Evolutionary conservation across 2,113 vertebrate species (phyloP).

Genomic region (Conger conger): DNA sequence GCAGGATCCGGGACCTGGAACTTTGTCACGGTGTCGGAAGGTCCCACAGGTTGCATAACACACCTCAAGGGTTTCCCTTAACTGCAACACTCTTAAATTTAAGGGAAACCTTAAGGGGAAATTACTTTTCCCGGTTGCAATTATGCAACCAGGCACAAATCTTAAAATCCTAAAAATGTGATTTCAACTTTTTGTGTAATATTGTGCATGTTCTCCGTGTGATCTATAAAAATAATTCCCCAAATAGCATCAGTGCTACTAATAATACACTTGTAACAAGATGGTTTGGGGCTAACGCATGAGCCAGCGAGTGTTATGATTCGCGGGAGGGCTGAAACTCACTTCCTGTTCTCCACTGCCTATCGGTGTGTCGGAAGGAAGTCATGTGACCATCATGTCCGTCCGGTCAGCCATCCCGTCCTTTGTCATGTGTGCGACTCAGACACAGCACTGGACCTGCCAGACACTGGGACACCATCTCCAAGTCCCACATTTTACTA

Average conservation of each 20-base stretch:
- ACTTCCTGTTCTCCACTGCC: slow-evolving; percentile 56
- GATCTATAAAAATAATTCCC: too few species aligned
- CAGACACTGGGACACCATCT: not conserved
- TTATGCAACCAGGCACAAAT: too few species aligned
- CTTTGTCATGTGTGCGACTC: slow-evolving; percentile 37
- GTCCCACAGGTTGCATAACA: not conserved
- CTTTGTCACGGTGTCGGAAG: too few species aligned
- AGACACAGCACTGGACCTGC: not conserved
- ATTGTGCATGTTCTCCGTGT: too few species aligned
- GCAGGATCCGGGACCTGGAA: not conserved
- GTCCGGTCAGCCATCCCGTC: slow-evolving; percentile 43
- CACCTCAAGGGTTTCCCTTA: not conserved
- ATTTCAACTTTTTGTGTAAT: not conserved
- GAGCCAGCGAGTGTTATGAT: slow-evolving; percentile 30
- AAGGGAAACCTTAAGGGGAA: too few species aligned
- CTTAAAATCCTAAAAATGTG: not conserved
- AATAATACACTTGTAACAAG: not conserved
- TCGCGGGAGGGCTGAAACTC: slow-evolving; percentile 54
- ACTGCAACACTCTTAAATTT: too few species aligned
- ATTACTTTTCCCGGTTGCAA: too few species aligned
- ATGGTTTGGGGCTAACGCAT: slow-evolving; percentile 23
- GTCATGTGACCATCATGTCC: slow-evolving; percentile 63
- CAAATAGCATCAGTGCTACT: not conserved
- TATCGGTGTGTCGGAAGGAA: slow-evolving; percentile 61
- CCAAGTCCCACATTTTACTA: not conserved